Base-by-base conservation (phyloP, 2,797 vertebrate species). In the Dipus sagitta region DNA sequence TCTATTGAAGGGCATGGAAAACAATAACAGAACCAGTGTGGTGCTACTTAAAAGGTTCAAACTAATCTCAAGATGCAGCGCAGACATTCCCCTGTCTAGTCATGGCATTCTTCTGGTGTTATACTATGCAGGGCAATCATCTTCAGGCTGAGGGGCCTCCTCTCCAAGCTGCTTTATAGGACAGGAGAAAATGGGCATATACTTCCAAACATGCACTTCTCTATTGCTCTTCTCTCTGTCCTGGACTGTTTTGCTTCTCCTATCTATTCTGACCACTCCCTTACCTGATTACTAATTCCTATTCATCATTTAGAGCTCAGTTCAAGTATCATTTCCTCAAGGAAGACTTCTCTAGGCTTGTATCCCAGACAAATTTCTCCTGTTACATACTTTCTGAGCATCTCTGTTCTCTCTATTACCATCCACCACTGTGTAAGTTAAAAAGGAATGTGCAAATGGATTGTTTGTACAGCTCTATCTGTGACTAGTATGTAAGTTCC, bases 51-150 rank as follows among this genome's bases (percentile, higher is more conserved):
- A 77, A 90, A 80, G 30, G 64, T 42, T 77, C 32, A 80, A 2
- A 34, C 26, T 58, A 60, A 78, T 70, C 9, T 93, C 2, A 84
- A 81, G 86, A 91, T 32, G 3, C 23, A 86, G 77, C 83, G 11
- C 79, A 95, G 95, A 78, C 88, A 60, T 81, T 72, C 77, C 20
- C 32, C 91, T 70, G 88, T 84, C 93, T 80, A 32, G 15, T 13
- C 0, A 0, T 30, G 26, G 47, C 88, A 70, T 96, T 92, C 90
- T 80, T 94, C 58, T 32, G 12, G 12, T 30, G 0, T 75, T 84
- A 94, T 47, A 26, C 24, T 77, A 12, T 1, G 76, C 92, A 95
- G 88, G 83, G 42, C 79, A 77, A 75, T 24, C 54, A 72, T 28
- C 6, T 30, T 62, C 52, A 52, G 42, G 75, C 12, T 1, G 24